Percentiles rank a stretch among this genome's conserved stretches.
phyloP scores from a whole-genome alignment of 2,113 vertebrate species.

The Prietella phreatophila region DNA sequence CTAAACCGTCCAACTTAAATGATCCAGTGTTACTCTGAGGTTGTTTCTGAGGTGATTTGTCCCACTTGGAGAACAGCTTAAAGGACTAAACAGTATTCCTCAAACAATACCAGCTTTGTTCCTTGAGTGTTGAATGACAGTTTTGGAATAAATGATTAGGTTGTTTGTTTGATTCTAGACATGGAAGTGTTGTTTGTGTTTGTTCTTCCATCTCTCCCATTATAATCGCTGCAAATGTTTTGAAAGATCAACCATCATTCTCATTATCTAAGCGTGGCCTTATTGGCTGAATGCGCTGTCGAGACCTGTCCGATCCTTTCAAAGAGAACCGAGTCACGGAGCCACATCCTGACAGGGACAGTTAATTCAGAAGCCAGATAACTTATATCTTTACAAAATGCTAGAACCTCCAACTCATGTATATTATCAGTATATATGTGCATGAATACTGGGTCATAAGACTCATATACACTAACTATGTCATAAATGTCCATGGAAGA shows the following conservation, averaged over 20 bases:
- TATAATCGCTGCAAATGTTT: background rate
- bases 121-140: background rate
- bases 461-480: background rate
- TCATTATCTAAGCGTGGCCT: conserved; percentile 7
- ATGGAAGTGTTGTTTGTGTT: background rate
- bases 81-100: background rate
- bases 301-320: background rate
- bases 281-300: background rate
- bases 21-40: background rate
- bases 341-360: background rate
- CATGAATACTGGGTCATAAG: background rate
- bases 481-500: background rate
- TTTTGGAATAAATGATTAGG: background rate
- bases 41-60: background rate
- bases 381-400: background rate
- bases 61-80: background rate
- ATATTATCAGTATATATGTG: background rate
- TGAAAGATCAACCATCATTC: background rate
- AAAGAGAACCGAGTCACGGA: background rate
- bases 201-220: background rate
- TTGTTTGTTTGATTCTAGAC: background rate
- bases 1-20: background rate
- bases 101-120: background rate
- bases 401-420: background rate
- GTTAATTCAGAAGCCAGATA: background rate